Conservation (phyloP, 2,888 invertebrate species). For the Ischnus inquisitorius region DNA sequence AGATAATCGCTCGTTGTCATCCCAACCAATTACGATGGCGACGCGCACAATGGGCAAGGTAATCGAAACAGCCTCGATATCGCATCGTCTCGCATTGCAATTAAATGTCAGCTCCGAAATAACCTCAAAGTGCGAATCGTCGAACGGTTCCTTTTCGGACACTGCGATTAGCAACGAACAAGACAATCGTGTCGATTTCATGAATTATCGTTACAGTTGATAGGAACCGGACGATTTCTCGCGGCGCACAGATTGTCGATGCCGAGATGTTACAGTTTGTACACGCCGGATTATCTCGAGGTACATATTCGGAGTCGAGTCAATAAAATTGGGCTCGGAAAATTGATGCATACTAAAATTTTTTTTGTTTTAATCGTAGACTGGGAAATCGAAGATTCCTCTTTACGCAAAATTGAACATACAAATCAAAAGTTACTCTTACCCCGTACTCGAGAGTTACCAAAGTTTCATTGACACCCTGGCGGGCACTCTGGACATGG, state of each 20-base stretch:
- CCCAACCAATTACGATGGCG: slow-evolving; percentile 31
- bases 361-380: slow-evolving; percentile 36
- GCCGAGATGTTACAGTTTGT: slow-evolving; percentile 81
- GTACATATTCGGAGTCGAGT: slow-evolving; percentile 85
- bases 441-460: slow-evolving; percentile 92
- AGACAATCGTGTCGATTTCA: neutral
- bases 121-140: slow-evolving; percentile 20
- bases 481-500: slow-evolving; percentile 91
- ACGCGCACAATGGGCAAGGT: slow-evolving; percentile 54
- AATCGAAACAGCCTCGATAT: slow-evolving; percentile 1
- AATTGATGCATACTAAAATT: neutral
- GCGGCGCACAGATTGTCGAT: slow-evolving; percentile 15
- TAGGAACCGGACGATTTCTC: slow-evolving; percentile 34
- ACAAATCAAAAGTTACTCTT: slow-evolving; percentile 94
- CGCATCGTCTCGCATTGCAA: neutral
- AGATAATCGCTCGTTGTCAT: neutral
- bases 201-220: slow-evolving; percentile 23
- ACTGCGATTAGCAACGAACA: neutral
- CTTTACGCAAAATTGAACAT: slow-evolving; percentile 92
- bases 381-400: slow-evolving; percentile 88
- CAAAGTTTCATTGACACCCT: slow-evolving; percentile 92
- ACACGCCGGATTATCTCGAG: slow-evolving; percentile 92
- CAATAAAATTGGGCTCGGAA: neutral
- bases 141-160: neutral
- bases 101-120: slow-evolving; percentile 5